Evolutionary conservation across 2,888 invertebrate genomes (phyloP), one percentile per base, ranked within the genome.

Genomic region (Prenolepis imparis): DNA sequence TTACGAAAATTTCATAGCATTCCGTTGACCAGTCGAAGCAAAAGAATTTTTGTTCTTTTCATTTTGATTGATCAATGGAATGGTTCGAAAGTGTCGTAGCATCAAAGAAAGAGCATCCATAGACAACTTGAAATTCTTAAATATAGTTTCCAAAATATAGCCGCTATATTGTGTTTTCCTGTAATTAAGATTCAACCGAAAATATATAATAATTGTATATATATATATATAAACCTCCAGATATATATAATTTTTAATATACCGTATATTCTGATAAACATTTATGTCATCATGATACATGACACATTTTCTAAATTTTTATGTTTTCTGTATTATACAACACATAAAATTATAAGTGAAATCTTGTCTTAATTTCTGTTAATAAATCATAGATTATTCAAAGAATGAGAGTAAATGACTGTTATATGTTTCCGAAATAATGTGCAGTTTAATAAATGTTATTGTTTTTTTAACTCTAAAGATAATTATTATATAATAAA

Each of bases 81-180:
- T 2, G 48, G 6, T 52, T 52, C 8, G n/a, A 52, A n/a, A 52
- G 18, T 8, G 8, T 52, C 8, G n/a, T 52, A 52, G 48, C 48
- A 18, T n/a, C 48, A 52, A 48, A 48, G 5, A 18, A 48, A 48
- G 48, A 6, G 18, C 1, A 18, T 5, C 48, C 48, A 8, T n/a
- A 52, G 2, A 52, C 28, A 63, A 32, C 1, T 28, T 15, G 52
- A 59, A 21, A 28, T 0, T 28, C 12, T 41, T 87, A 87, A 86
- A 57, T 18, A 11, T 36, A 70, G 55, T 90, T 87, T 75, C 9
- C 2, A n/a, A 18, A 39, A 12, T 59, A 0, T 59, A 0, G 41
- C 68, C 84, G 84, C 80, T 84, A 87, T 41, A 81, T 28, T 36
- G 55, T 81, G 87, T 85, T 75, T 70, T 84, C 64, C 64, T 63